These are phyloP conservation scores for Stichodactyla mertensii DNA, from an alignment of 64 coral and sea anemone genomes.

Conservation along the genomic window DNA sequence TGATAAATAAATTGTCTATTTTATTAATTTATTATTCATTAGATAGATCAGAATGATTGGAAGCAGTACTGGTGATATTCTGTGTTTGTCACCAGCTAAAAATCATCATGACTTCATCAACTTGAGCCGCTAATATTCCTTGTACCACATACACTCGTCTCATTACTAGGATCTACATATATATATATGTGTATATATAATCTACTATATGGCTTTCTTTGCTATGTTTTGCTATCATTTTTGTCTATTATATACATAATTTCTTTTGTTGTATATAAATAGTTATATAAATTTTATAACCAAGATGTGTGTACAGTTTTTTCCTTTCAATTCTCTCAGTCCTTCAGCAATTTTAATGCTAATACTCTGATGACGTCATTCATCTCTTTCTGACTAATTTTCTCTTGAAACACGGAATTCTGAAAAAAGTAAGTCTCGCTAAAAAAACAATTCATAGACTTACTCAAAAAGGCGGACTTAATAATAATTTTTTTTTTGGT, in stretches of 20 bases:
- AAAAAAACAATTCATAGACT: not conserved
- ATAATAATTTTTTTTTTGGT: not conserved
- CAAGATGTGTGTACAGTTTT: not conserved
- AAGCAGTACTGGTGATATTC: not conserved
- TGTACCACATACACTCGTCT: not conserved
- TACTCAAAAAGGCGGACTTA: no score
- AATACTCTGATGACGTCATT: not conserved
- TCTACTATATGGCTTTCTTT: not conserved
- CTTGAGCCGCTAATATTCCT: not conserved
- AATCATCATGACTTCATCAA: not conserved
- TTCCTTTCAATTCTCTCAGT: not conserved
- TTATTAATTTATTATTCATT: not conserved
- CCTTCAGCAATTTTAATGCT: not conserved
- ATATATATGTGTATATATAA: not conserved
- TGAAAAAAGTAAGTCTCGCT: not conserved
- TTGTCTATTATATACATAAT: not conserved
- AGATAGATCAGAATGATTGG: not conserved
- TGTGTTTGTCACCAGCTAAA: not conserved
- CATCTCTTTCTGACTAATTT: not conserved
- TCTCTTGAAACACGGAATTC: not conserved
- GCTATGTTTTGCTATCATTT: not conserved
- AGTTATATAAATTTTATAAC: not conserved
- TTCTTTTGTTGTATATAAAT: conserved; percentile 10
- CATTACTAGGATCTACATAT: not conserved
- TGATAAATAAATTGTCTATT: conserved; percentile 6